Evolutionary conservation across 2,888 invertebrate genomes (phyloP).

Genomic region (Pyrochroa serraticornis): DNA sequence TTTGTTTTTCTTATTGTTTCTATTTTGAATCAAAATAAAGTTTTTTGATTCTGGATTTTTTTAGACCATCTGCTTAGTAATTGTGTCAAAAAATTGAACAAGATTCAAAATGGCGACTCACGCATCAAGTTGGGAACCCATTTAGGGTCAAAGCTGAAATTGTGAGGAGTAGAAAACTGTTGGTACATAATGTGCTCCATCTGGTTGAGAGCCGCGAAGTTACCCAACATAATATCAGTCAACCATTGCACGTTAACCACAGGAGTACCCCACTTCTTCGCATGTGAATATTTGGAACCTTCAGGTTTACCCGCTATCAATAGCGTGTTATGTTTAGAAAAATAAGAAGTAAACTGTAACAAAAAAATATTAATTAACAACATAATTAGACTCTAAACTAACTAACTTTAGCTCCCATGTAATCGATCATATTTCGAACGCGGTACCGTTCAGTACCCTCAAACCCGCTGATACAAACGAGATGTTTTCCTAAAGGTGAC

Average conservation of each 20-base stretch:
- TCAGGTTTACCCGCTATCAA: conserved; percentile 81
- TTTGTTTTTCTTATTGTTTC: too few relatives aligned
- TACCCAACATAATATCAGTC: conserved; percentile 89
- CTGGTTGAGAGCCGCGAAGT: conserved; percentile 80
- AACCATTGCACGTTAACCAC: conserved; percentile 94
- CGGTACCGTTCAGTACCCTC: conserved; percentile 82
- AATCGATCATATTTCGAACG: conserved; percentile 82
- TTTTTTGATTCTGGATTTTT: too few relatives aligned
- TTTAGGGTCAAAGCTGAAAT: conserved; percentile 83
- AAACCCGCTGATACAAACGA: conserved; percentile 89
- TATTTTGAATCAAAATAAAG: too few relatives aligned
- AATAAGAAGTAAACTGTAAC: conserved; percentile 71
- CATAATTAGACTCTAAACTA: conserved; percentile 25
- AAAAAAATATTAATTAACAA: conserved; percentile 8
- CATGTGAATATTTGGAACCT: conserved; percentile 86
- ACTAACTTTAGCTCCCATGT: conserved; percentile 84
- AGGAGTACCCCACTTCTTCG: conserved; percentile 90
- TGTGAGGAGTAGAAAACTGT: conserved; percentile 77
- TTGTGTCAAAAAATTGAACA: too few relatives aligned
- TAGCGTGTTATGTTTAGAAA: conserved; percentile 80
- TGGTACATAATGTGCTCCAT: conserved; percentile 86
- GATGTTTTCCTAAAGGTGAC: conserved; percentile 75
- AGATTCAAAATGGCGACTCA: conserved; percentile 59
- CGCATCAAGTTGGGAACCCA: conserved; percentile 89
- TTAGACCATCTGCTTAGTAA: too few relatives aligned